Conservation (phyloP, 2,797 vertebrate species). For the Rhadinocentrus ornatus region DNA sequence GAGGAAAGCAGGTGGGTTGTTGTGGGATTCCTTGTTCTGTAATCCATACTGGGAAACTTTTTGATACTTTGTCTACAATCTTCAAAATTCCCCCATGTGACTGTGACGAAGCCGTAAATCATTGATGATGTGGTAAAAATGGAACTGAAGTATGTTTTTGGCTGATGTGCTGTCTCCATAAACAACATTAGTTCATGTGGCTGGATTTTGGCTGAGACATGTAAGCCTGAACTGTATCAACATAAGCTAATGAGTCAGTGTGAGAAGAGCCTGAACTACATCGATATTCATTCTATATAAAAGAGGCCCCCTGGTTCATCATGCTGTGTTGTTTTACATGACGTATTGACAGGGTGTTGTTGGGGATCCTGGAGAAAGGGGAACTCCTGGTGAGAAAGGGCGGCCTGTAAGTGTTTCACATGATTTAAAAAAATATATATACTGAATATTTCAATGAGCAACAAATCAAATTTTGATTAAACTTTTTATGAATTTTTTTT, state of each 20-base stretch:
- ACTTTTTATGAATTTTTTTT: neutral
- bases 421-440: neutral
- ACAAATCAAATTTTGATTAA: neutral
- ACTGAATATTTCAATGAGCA: neutral
- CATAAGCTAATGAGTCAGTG: slow-evolving; percentile 55
- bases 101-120: slow-evolving; percentile 49
- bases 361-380: slow-evolving; percentile 86
- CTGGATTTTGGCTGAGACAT: slow-evolving; percentile 55
- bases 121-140: slow-evolving; percentile 59
- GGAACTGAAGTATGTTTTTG: slow-evolving; percentile 57
- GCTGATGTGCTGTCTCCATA: slow-evolving; percentile 66
- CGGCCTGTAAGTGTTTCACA: slow-evolving; percentile 76
- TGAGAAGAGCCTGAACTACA: slow-evolving; percentile 35
- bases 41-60: slow-evolving; percentile 23
- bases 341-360: slow-evolving; percentile 81
- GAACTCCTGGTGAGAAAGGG: slow-evolving; percentile 82
- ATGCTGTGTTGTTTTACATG: slow-evolving; percentile 20
- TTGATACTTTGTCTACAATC: slow-evolving; percentile 39
- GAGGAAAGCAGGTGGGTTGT: slow-evolving; percentile 79
- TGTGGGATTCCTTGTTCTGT: slow-evolving; percentile 33
- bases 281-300: slow-evolving; percentile 34
- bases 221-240: slow-evolving; percentile 55
- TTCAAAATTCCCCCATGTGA: slow-evolving; percentile 51
- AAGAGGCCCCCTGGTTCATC: slow-evolving; percentile 5
- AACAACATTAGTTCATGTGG: slow-evolving; percentile 70